phyloP scores from a whole-genome alignment of 2,888 invertebrate genomes.

The Diaphora mendica region DNA sequence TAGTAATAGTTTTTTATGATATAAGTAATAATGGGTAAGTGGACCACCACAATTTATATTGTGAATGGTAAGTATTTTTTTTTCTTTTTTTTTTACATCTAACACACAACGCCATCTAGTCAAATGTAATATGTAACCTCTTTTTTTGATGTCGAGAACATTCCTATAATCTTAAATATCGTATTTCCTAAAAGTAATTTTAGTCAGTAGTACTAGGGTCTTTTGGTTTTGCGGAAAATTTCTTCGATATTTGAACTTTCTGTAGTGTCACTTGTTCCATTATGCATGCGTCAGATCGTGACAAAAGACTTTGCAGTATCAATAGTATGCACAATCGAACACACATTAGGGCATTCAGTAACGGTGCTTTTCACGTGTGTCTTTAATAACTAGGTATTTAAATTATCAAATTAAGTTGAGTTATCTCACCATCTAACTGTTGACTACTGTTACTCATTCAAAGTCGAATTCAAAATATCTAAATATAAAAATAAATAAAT shows the following conservation, averaged over 20 bases:
- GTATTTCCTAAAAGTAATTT: too few relatives aligned
- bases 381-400: neutral
- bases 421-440: neutral
- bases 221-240: neutral
- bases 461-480: neutral
- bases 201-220: too few relatives aligned
- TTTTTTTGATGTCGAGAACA: too few relatives aligned
- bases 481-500: too few relatives aligned
- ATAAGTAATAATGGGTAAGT: too few relatives aligned
- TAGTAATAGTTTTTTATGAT: too few relatives aligned
- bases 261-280: slow-evolving; percentile 44
- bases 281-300: slow-evolving; percentile 59
- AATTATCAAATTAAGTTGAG: neutral
- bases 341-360: slow-evolving; percentile 26
- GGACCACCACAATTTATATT: too few relatives aligned
- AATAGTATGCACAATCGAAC: slow-evolving; percentile 32
- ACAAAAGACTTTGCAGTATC: slow-evolving; percentile 50
- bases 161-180: too few relatives aligned
- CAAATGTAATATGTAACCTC: too few relatives aligned
- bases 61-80: too few relatives aligned
- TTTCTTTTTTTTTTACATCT: too few relatives aligned
- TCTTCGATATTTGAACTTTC: slow-evolving; percentile 22
- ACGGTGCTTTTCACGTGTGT: slow-evolving; percentile 17
- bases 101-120: too few relatives aligned
- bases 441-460: neutral